These are phyloP conservation scores for Apomyelois bistriatella DNA, from an alignment of 2,888 invertebrate genomes.

Conservation along the genomic window DNA sequence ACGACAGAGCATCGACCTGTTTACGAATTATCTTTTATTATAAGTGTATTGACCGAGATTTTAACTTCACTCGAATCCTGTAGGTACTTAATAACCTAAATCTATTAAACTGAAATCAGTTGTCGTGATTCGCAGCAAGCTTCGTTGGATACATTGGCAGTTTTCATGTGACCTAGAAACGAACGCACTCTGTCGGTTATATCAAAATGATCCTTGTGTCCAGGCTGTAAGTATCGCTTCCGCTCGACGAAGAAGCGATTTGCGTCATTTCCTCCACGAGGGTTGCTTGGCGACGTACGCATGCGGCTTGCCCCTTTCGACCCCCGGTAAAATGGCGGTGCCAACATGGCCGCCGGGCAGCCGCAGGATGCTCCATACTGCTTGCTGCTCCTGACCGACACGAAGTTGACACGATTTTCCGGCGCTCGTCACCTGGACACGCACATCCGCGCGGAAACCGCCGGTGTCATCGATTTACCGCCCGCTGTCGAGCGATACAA, in stretches of 20 bases:
- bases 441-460: slow-evolving; percentile 52
- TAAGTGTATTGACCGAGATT: neutral
- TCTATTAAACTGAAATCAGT: slow-evolving; percentile 66
- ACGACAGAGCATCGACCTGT: neutral
- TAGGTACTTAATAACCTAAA: slow-evolving; percentile 24
- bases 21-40: neutral
- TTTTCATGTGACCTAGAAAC: slow-evolving; percentile 72
- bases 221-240: slow-evolving; percentile 46
- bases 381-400: slow-evolving; percentile 66
- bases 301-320: slow-evolving; percentile 72
- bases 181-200: slow-evolving; percentile 46
- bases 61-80: neutral
- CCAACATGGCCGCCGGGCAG: slow-evolving; percentile 79
- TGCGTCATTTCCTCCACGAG: slow-evolving; percentile 59
- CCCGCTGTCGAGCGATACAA: slow-evolving; percentile 43
- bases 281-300: slow-evolving; percentile 74
- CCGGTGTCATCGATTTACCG: slow-evolving; percentile 58
- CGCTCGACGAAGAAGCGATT: slow-evolving; percentile 41
- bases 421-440: slow-evolving; percentile 60
- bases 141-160: slow-evolving; percentile 59
- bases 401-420: slow-evolving; percentile 64
- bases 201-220: slow-evolving; percentile 49
- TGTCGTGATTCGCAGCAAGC: slow-evolving; percentile 66
- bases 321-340: slow-evolving; percentile 78
- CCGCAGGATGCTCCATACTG: slow-evolving; percentile 74